Percentiles rank a stretch among this genome's conserved stretches.
Evolutionary conservation across 2,797 vertebrate species (phyloP).

Genomic region (Peromyscus attwateri): DNA sequence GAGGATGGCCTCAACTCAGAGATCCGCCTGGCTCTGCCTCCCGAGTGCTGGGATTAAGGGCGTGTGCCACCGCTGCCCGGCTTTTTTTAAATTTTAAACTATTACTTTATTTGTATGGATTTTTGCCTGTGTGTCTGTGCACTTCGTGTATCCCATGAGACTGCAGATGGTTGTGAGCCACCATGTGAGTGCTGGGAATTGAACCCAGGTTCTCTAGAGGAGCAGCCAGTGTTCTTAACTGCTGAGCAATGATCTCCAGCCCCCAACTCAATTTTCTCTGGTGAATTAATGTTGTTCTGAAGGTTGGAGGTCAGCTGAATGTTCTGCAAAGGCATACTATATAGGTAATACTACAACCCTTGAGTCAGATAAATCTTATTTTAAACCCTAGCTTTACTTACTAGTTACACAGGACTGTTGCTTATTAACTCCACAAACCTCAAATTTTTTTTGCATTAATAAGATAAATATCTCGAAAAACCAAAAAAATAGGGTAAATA

Average conservation of each 20-base stretch:
- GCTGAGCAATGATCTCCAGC: background rate
- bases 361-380: conserved; percentile 9
- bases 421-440: conserved; percentile 32
- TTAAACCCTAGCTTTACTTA: conserved; percentile 47
- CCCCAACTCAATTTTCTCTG: background rate
- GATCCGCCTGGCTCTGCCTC: background rate
- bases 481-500: conserved; percentile 13
- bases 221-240: background rate
- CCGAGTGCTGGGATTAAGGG: background rate
- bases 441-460: background rate
- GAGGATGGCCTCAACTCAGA: background rate
- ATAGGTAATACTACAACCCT: background rate
- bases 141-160: too few species aligned
- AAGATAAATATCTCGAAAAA: conserved; percentile 17
- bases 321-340: background rate
- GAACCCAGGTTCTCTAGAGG: background rate
- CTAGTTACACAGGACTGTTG: background rate
- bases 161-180: background rate
- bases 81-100: background rate
- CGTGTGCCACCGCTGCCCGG: background rate
- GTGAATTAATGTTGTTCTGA: background rate
- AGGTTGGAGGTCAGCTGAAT: background rate
- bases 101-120: background rate
- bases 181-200: background rate
- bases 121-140: background rate